Evolutionary conservation across 1,140 invertebrate species (phyloP).

Genomic region (Neocloeon triangulifer): DNA sequence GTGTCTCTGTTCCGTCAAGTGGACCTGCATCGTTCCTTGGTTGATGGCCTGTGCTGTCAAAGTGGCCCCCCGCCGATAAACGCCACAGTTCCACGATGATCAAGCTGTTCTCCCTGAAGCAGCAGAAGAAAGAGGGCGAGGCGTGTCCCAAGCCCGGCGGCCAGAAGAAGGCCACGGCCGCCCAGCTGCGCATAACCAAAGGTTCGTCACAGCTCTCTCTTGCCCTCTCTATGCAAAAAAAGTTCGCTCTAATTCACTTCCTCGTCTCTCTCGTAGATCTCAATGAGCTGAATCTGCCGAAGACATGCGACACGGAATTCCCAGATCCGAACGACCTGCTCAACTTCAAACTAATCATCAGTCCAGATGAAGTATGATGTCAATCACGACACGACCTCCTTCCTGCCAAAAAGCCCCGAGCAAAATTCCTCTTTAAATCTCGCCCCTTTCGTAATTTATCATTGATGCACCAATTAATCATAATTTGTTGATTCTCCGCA

Average conservation of each 20-base stretch:
- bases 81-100: too few species aligned
- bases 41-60: too few species aligned
- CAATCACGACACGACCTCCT: too few species aligned
- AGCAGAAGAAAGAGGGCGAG: constrained; percentile 93
- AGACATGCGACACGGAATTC: constrained; percentile 89
- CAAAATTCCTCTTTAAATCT: too few species aligned
- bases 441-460: too few species aligned
- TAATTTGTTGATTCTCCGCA: constrained; percentile 20
- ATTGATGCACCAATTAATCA: too few species aligned
- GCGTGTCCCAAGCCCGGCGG: constrained; percentile 44
- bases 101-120: constrained; percentile 92
- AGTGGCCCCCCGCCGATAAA: too few species aligned
- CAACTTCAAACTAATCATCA: constrained; percentile 89
- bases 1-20: too few species aligned
- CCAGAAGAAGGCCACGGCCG: constrained; percentile 83
- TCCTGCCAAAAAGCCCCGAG: too few species aligned
- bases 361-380: constrained; percentile 67
- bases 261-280: constrained; percentile 43
- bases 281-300: constrained; percentile 90
- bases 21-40: background rate
- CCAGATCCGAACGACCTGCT: constrained; percentile 90
- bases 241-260: background rate
- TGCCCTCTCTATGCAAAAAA: constrained; percentile 1
- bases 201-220: constrained; percentile 36
- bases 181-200: constrained; percentile 92